These are phyloP conservation scores for Anagyrus pseudococci DNA, from an alignment of 2,888 invertebrate genomes.

Conservation along the genomic window DNA sequence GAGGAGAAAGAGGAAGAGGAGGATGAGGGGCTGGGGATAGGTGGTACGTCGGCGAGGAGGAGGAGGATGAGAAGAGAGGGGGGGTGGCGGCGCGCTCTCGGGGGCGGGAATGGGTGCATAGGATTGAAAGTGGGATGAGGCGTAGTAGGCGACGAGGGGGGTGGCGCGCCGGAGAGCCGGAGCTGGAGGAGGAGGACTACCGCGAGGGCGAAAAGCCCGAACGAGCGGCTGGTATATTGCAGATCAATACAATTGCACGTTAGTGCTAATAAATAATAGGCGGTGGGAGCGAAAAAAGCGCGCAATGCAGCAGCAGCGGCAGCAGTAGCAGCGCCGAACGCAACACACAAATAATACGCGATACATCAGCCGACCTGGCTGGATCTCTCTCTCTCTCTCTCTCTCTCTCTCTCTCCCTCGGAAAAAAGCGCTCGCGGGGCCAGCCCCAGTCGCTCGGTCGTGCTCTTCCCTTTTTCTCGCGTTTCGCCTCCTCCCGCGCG, in stretches of 20 bases:
- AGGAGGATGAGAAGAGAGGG: constrained; percentile 11
- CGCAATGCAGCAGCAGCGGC: constrained; percentile 57
- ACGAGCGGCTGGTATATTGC: constrained; percentile 58
- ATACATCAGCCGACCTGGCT: constrained; percentile 59
- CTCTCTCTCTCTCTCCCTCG: too few relatives aligned
- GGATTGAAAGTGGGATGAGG: constrained; percentile 36
- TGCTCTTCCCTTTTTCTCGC: constrained; percentile 39
- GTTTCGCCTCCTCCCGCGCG: constrained; percentile 41
- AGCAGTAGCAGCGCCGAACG: too few relatives aligned
- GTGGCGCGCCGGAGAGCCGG: constrained; percentile 25
- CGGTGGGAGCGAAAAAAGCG: constrained; percentile 61
- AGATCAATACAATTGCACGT: constrained; percentile 63
- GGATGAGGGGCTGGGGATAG: too few relatives aligned
- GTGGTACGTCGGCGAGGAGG: constrained; percentile 3
- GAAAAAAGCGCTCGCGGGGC: too few relatives aligned
- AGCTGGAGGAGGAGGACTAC: constrained; percentile 32
- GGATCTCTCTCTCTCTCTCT: constrained; percentile 42
- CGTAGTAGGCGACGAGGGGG: constrained; percentile 3
- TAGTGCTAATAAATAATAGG: constrained; percentile 63
- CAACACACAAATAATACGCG: constrained; percentile 63
- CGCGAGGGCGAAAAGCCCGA: constrained; percentile 42
- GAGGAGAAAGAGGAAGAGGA: too few relatives aligned
- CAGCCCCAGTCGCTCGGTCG: constrained; percentile 26
- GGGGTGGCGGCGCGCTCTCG: constrained; percentile 5
- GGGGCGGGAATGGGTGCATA: constrained; percentile 23